phyloP scores from a whole-genome alignment of 2,113 vertebrate genomes.

The Boulengeromyrus knoepffleri region DNA sequence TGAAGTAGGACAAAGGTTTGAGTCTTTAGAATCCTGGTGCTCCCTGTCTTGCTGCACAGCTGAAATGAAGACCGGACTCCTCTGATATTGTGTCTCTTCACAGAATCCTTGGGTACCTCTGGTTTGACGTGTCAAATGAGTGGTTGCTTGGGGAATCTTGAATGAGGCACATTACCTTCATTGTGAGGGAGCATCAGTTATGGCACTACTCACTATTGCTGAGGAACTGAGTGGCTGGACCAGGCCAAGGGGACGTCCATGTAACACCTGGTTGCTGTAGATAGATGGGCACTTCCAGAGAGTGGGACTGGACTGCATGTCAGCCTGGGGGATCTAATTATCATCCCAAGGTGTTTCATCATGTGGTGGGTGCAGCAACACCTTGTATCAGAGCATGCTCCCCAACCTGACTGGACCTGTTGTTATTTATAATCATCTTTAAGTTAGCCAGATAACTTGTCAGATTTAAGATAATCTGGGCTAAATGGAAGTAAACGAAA shows the following conservation, averaged over 20 bases:
- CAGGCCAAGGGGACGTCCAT: not conserved
- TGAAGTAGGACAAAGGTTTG: too few species aligned
- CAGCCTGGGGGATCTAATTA: too few species aligned
- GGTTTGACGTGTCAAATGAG: too few species aligned
- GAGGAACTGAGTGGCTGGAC: not conserved
- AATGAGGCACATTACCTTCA: not conserved
- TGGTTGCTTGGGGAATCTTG: too few species aligned
- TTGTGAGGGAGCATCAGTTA: not conserved
- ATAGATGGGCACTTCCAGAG: too few species aligned
- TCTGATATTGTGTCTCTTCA: too few species aligned
- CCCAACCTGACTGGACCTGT: not conserved
- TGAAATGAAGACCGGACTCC: too few species aligned
- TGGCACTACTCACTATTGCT: not conserved
- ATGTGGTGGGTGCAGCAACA: not conserved
- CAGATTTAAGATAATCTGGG: not conserved
- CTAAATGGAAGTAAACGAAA: not conserved
- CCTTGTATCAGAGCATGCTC: not conserved
- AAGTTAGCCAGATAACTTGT: not conserved
- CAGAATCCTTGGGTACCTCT: too few species aligned
- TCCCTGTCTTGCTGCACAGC: too few species aligned
- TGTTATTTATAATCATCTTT: not conserved
- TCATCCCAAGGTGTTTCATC: not conserved
- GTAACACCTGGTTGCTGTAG: too few species aligned
- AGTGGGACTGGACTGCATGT: too few species aligned
- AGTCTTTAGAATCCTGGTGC: too few species aligned